Conservation (phyloP, 2,888 invertebrate genomes). For the Dysmachus trigonus region DNA sequence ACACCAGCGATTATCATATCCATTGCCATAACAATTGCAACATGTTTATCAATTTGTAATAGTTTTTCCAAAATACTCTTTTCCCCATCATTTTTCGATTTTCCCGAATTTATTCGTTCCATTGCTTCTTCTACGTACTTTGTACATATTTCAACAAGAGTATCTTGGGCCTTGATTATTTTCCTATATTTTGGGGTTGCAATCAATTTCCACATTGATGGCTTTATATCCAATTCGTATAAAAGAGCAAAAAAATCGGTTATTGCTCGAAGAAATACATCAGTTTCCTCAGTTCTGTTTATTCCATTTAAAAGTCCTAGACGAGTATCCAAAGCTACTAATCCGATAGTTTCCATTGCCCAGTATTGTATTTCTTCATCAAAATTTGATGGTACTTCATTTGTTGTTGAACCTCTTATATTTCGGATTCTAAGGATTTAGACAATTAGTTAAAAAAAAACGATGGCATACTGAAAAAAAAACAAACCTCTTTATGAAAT, state of each 20-base stretch:
- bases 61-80: constrained; percentile 73
- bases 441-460: background rate
- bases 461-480: background rate
- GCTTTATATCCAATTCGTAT: constrained; percentile 57
- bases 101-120: constrained; percentile 54
- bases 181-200: constrained; percentile 57
- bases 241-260: constrained; percentile 43
- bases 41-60: constrained; percentile 69
- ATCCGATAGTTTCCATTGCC: constrained; percentile 68
- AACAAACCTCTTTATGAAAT: constrained; percentile 58
- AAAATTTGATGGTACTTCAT: constrained; percentile 65
- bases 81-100: constrained; percentile 63
- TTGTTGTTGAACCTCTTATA: constrained; percentile 56
- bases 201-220: constrained; percentile 58
- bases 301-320: constrained; percentile 55
- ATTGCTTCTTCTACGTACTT: constrained; percentile 61
- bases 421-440: constrained; percentile 56
- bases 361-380: constrained; percentile 67
- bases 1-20: constrained; percentile 77
- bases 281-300: constrained; percentile 50
- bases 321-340: constrained; percentile 62
- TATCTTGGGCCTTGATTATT: constrained; percentile 55
- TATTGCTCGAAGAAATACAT: constrained; percentile 45
- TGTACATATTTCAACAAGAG: constrained; percentile 55
- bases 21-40: constrained; percentile 73